Evolutionary conservation across 2,113 vertebrate species (phyloP).

Genomic region (Thamnophis sirtalis): DNA sequence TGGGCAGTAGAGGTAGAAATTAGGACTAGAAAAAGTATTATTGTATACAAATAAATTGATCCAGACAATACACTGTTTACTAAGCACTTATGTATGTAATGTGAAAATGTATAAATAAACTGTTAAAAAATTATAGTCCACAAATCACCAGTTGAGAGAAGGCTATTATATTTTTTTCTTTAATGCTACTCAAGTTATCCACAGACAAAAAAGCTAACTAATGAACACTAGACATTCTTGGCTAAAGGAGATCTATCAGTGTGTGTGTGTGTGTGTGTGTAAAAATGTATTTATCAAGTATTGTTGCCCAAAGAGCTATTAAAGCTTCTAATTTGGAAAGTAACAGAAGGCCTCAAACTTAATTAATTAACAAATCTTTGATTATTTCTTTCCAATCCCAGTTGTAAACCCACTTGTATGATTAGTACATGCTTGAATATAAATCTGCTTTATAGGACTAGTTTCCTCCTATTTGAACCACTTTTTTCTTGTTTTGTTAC

Average conservation of each 20-base stretch:
- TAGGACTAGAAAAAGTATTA: no score
- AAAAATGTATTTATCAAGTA: background rate
- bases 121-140: background rate
- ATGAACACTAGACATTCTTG: background rate
- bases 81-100: no score
- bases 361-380: background rate
- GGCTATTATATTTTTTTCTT: background rate
- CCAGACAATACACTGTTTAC: no score
- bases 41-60: no score
- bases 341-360: background rate
- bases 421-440: background rate
- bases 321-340: background rate
- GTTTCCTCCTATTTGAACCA: background rate
- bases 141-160: background rate
- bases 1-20: no score
- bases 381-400: background rate
- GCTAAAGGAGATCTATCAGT: background rate
- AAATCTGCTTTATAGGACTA: background rate
- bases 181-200: background rate
- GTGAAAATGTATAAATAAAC: no score
- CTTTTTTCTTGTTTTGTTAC: constrained; percentile 46
- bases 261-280: background rate
- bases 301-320: background rate
- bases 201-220: background rate
- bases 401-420: background rate